Conservation (phyloP, 92 coral and sea anemone species). For the Palythoa grandis region DNA sequence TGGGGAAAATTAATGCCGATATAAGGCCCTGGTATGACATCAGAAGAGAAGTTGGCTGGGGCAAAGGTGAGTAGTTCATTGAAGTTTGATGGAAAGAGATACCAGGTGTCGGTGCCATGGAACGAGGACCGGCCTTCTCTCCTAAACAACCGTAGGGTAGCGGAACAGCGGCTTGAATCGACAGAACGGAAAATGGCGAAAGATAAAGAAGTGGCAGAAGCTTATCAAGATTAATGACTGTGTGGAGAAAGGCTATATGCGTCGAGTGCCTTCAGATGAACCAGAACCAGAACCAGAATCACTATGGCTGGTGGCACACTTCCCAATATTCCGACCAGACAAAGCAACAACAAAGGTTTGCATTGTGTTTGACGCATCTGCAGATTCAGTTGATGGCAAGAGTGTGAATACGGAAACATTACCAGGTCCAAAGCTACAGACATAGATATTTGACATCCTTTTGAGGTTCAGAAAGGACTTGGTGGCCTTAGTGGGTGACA, state of each 20-base stretch:
- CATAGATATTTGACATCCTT: background rate
- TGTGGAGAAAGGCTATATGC: constrained; percentile 53
- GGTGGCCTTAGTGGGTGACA: background rate
- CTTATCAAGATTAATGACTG: constrained; percentile 42
- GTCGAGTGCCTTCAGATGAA: constrained; percentile 47
- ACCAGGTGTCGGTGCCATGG: background rate
- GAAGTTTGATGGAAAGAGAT: background rate
- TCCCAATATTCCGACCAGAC: constrained; percentile 36
- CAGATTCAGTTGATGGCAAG: constrained; percentile 26
- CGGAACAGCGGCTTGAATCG: constrained; percentile 37
- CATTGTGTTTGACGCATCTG: constrained; percentile 45
- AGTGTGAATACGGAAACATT: constrained; percentile 29
- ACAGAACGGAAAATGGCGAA: background rate
- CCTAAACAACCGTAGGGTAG: constrained; percentile 40
- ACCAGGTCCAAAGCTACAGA: background rate
- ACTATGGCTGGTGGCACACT: constrained; percentile 56
- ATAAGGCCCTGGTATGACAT: constrained; percentile 38
- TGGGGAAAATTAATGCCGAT: constrained; percentile 55
- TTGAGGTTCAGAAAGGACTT: background rate
- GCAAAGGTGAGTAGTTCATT: background rate
- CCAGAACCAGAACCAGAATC: constrained; percentile 50
- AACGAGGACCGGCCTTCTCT: background rate
- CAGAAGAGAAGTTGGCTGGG: background rate
- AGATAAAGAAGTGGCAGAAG: no score
- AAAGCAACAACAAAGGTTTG: constrained; percentile 36